Conservation (phyloP, 2,113 vertebrate genomes). For the Proteles cristata region DNA sequence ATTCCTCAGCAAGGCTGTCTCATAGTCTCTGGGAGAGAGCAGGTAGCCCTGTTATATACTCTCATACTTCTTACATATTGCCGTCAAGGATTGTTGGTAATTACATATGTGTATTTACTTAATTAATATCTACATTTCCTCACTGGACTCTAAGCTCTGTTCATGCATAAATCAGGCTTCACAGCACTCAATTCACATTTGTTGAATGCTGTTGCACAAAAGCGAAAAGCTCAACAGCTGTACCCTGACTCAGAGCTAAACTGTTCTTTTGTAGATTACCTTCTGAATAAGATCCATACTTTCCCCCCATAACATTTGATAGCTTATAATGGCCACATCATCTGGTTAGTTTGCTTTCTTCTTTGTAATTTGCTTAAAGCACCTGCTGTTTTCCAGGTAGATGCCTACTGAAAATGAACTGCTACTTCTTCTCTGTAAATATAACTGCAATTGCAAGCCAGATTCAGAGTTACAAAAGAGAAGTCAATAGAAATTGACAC, state of each 20-base stretch:
- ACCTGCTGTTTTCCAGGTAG: slow-evolving; percentile 47
- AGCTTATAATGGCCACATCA: slow-evolving; percentile 31
- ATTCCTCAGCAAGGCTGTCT: background rate
- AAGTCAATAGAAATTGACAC: slow-evolving; percentile 56
- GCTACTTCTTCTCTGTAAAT: background rate
- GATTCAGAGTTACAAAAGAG: slow-evolving; percentile 57
- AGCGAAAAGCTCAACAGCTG: slow-evolving; percentile 41
- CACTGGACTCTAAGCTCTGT: background rate
- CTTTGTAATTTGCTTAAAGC: slow-evolving; percentile 47
- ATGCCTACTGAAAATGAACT: slow-evolving; percentile 26
- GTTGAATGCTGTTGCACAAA: slow-evolving; percentile 23
- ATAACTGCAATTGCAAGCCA: slow-evolving; percentile 45
- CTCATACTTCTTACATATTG: background rate
- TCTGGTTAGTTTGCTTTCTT: slow-evolving; percentile 29
- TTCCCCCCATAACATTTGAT: slow-evolving; percentile 22
- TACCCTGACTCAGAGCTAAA: slow-evolving; percentile 15
- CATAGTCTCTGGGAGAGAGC: background rate
- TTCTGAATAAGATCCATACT: slow-evolving; percentile 40
- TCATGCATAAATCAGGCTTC: slow-evolving; percentile 4
- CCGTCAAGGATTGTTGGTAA: slow-evolving; percentile 22
- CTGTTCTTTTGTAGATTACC: slow-evolving; percentile 39
- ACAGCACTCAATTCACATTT: background rate
- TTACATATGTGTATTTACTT: slow-evolving; percentile 34
- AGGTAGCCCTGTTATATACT: background rate
- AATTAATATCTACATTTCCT: slow-evolving; percentile 36